Base-by-base conservation (phyloP, 2,888 invertebrate species). In the Subacronicta megacephala region DNA sequence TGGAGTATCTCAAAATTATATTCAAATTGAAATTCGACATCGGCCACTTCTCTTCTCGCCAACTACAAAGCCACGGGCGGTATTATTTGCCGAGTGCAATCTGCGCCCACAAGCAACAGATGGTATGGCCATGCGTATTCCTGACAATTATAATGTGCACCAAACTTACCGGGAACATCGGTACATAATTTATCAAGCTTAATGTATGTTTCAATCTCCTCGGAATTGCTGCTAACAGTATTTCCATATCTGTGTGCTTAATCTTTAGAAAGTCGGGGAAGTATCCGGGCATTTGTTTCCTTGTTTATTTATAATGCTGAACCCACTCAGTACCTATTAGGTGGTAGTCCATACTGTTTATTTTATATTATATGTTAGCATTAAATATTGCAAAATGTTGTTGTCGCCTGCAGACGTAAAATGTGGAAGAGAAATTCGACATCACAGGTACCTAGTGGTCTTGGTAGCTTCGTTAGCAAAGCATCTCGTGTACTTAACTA, bases 231-330 rank as follows among this genome's bases (percentile, higher is more conserved):
- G 66, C 54, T 37, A 46, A 37, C 26, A 56, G 33, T 15, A 67
- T 64, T 55, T 52, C 37, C 66, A 46, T 68, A 57, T 51, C 55
- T 46, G 45, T n/a, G 33, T 44, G 52, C 61, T 64, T 59, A 38
- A 70, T 74, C 74, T 71, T 60, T 74, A 55, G 71, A 74, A 60
- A 74, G 57, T 52, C 35, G 29, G 37, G n/a, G n/a, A n/a, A n/a
- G 33, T 50, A 56, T 54, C 23, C 38, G 15, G 18, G 10, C 10
- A 20, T 40, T 13, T 6, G 38, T 31, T 47, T 44, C 47, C 69
- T 35, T 62, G 36, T 53, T 42, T n/a, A 20, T 47, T 20, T 20
- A 31, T 40, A 2, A 41, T 31, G 29, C 31, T 31, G n/a, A 31
- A 31, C 5, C 10, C 0, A 26, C 9, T 7, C 2, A 4, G 18